Conservation (phyloP, 2,797 vertebrate species). For the Gephyroberyx darwinii region DNA sequence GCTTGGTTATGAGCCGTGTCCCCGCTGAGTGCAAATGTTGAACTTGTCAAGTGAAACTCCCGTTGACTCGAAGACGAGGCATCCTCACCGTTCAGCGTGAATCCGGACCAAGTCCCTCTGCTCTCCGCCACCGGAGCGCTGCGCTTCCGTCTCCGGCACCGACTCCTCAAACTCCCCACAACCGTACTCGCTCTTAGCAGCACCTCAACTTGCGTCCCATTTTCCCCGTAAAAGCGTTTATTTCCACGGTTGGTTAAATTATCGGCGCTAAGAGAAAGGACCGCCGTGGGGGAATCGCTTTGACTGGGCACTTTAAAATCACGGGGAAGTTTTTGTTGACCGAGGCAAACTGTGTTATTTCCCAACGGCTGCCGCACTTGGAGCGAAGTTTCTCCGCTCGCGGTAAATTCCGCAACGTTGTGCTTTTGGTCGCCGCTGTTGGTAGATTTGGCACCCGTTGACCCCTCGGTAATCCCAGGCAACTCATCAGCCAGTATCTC, state of each 20-base stretch:
- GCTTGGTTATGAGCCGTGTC: slow-evolving; percentile 95
- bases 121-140: slow-evolving; percentile 42
- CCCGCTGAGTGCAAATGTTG: slow-evolving; percentile 87
- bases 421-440: slow-evolving; percentile 26
- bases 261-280: neutral
- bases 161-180: slow-evolving; percentile 13
- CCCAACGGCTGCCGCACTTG: slow-evolving; percentile 49
- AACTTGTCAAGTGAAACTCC: slow-evolving; percentile 86
- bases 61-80: slow-evolving; percentile 80
- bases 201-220: slow-evolving; percentile 19
- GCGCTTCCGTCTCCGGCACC: slow-evolving; percentile 52
- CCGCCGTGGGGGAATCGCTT: slow-evolving; percentile 21
- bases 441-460: slow-evolving; percentile 20
- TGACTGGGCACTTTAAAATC: slow-evolving; percentile 10
- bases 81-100: slow-evolving; percentile 68
- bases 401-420: slow-evolving; percentile 46
- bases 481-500: slow-evolving; percentile 55
- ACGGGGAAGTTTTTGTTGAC: slow-evolving; percentile 64
- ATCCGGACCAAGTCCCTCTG: slow-evolving; percentile 74
- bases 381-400: slow-evolving; percentile 67
- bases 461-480: slow-evolving; percentile 56
- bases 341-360: slow-evolving; percentile 35
- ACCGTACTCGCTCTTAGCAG: slow-evolving; percentile 27
- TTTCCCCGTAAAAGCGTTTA: slow-evolving; percentile 14
- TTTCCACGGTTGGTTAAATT: slow-evolving; percentile 20